phyloP scores from a whole-genome alignment of 2,113 vertebrate species.

The Saguinus imperator region DNA sequence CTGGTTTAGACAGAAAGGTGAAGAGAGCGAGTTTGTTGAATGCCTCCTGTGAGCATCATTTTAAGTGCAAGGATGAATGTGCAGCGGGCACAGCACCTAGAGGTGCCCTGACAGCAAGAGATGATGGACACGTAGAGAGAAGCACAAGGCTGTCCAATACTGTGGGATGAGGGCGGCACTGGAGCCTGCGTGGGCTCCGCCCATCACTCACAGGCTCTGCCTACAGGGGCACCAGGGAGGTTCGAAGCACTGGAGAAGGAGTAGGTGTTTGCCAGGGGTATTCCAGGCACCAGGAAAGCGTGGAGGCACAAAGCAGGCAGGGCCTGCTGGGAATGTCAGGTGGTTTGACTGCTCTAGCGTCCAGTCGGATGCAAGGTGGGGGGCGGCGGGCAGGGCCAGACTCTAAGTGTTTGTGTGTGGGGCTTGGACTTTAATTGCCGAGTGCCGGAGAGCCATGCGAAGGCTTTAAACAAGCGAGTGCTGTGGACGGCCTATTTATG shows the following conservation, averaged over 20 bases:
- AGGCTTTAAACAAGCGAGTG: background rate
- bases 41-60: background rate
- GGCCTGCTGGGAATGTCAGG: background rate
- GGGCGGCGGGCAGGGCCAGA: background rate
- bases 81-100: too few relatives aligned
- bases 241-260: background rate
- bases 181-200: background rate
- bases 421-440: background rate
- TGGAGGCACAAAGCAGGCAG: background rate
- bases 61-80: background rate
- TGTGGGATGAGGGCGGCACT: background rate
- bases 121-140: accelerated
- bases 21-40: background rate
- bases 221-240: background rate
- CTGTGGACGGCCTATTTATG: background rate
- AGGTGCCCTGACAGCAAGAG: background rate
- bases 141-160: background rate
- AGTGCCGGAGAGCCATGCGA: background rate
- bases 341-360: background rate
- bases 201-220: background rate
- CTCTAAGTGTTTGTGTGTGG: background rate
- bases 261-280: background rate
- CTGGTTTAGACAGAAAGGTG: background rate
- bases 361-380: too few relatives aligned
- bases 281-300: background rate